Percentiles rank a stretch among this genome's conserved stretches.
These are phyloP conservation scores for Leucosticte australis DNA, from an alignment of 2,113 vertebrate genomes.

Conservation along the genomic window DNA sequence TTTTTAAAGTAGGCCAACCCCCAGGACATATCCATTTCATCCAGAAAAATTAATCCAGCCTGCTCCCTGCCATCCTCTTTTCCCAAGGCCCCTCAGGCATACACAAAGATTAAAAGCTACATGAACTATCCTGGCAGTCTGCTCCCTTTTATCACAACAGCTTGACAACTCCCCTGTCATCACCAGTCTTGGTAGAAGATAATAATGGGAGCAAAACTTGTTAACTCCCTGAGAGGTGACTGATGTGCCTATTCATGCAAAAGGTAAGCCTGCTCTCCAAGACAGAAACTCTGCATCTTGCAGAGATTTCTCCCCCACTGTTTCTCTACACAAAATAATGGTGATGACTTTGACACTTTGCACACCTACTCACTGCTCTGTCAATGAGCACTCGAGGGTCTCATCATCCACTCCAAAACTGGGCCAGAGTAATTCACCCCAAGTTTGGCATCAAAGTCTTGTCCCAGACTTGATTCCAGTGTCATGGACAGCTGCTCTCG, in stretches of 20 bases:
- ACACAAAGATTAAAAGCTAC: conserved; percentile 65
- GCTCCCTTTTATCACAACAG: conserved; percentile 58
- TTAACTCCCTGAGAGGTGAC: neutral
- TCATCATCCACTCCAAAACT: neutral
- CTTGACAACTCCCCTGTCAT: conserved; percentile 61
- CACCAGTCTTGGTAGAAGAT: neutral
- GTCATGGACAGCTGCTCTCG: neutral
- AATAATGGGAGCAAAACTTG: conserved; percentile 27
- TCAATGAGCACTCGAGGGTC: neutral
- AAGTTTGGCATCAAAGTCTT: neutral
- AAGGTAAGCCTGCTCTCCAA: neutral
- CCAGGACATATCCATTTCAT: conserved; percentile 57
- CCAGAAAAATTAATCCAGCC: conserved; percentile 64
- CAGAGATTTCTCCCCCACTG: neutral
- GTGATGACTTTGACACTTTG: neutral
- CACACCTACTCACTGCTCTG: neutral
- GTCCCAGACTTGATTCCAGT: neutral
- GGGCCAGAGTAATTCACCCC: neutral
- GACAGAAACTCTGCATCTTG: neutral
- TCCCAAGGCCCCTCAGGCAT: conserved; percentile 50
- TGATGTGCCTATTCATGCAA: neutral
- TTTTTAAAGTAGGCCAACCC: conserved; percentile 63
- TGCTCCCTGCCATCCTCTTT: conserved; percentile 44
- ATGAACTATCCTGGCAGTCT: conserved; percentile 45
- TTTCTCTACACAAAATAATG: neutral